Percentiles rank a stretch among this genome's conserved stretches.
Evolutionary conservation across 2,888 invertebrate genomes (phyloP).

Genomic region (Malachius bipustulatus): DNA sequence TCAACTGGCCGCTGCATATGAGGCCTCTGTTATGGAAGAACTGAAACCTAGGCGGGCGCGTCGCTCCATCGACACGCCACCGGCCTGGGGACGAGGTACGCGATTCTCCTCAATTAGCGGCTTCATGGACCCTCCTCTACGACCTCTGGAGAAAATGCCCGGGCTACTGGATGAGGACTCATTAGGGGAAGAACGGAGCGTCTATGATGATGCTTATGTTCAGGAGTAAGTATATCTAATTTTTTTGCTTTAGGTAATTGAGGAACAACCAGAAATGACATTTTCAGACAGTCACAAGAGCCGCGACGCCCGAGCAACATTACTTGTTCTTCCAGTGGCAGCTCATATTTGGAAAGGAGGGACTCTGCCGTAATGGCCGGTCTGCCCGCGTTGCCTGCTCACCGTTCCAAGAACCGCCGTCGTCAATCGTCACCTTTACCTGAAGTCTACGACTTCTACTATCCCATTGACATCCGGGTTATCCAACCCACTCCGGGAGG

Average conservation of each 20-base stretch:
- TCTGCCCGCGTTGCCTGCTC: constrained; percentile 47
- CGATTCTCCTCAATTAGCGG: constrained; percentile 55
- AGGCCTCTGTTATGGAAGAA: constrained; percentile 51
- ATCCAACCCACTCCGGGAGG: constrained; percentile 73
- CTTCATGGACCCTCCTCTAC: constrained; percentile 51
- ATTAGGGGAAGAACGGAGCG: constrained; percentile 28
- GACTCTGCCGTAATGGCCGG: constrained; percentile 70
- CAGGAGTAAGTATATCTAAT: constrained; percentile 25
- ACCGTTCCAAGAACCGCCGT: constrained; percentile 34
- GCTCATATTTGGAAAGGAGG: constrained; percentile 70
- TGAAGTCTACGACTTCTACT: constrained; percentile 34
- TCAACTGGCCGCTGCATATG: constrained; percentile 60
- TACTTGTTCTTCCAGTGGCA: constrained; percentile 75
- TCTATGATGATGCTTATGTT: constrained; percentile 32
- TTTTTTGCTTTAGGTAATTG: background rate
- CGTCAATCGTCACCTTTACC: constrained; percentile 34
- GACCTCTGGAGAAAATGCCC: constrained; percentile 50
- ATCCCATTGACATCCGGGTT: constrained; percentile 43
- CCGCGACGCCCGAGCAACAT: constrained; percentile 64
- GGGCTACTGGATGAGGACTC: constrained; percentile 44
- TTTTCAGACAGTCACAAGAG: constrained; percentile 30
- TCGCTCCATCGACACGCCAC: constrained; percentile 46
- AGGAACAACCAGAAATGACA: too few species aligned
- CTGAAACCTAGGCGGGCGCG: constrained; percentile 38
- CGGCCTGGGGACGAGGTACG: constrained; percentile 36